Evolutionary conservation across 2,113 vertebrate species (phyloP).

Genomic region (Rhea americana): DNA sequence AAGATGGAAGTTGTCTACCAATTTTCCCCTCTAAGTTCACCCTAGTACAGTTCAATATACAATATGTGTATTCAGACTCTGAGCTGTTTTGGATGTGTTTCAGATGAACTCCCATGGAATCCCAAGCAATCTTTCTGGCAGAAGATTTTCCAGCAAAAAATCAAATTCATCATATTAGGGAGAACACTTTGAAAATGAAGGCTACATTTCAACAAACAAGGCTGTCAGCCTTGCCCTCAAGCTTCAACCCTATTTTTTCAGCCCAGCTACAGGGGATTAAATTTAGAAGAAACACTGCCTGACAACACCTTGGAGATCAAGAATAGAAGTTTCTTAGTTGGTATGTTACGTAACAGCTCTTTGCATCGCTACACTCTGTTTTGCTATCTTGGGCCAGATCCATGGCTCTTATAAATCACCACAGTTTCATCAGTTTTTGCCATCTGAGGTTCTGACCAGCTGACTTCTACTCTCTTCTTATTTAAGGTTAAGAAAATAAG

Average conservation of each 20-base stretch:
- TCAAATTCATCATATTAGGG: constrained; percentile 6
- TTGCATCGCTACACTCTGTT: neutral
- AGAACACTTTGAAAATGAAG: neutral
- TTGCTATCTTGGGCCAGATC: neutral
- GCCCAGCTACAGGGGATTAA: neutral
- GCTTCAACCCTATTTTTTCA: neutral
- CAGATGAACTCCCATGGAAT: constrained; percentile 42
- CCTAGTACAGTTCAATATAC: neutral
- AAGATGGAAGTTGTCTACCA: constrained; percentile 18
- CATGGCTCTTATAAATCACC: neutral
- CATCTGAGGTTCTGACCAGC: neutral
- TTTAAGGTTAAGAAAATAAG: constrained; percentile 11
- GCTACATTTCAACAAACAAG: constrained; percentile 3
- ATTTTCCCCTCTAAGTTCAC: neutral
- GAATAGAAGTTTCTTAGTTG: neutral
- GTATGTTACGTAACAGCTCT: neutral
- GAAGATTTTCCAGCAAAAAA: constrained; percentile 24
- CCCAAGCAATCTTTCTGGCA: constrained; percentile 29
- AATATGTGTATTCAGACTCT: neutral
- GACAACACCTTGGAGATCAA: neutral
- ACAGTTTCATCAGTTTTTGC: neutral
- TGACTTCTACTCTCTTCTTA: neutral
- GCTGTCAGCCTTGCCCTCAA: neutral
- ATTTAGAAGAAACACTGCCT: neutral
- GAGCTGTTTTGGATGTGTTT: neutral